Evolutionary conservation across 2,113 vertebrate genomes (phyloP).

Genomic region (Mus pahari): DNA sequence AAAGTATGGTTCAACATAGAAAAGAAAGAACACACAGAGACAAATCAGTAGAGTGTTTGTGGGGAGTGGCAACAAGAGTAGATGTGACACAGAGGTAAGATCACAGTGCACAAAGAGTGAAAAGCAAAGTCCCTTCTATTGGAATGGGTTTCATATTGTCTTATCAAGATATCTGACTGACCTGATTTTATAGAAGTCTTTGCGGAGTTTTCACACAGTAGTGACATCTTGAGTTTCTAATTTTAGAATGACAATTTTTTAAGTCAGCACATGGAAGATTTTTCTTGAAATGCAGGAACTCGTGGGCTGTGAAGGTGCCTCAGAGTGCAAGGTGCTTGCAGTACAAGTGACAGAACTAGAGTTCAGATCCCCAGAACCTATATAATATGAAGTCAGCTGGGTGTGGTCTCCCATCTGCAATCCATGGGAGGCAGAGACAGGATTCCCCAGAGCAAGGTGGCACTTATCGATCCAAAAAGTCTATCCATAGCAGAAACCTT

Average conservation of each 20-base stretch:
- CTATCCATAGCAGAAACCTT: background rate
- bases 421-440: background rate
- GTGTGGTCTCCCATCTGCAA: background rate
- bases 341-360: background rate
- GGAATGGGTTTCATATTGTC: background rate
- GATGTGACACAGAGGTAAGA: background rate
- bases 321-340: background rate
- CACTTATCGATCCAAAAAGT: background rate
- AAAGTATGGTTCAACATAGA: background rate
- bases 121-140: background rate
- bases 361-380: background rate
- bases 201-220: background rate
- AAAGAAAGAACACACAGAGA: background rate
- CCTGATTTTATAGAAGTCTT: background rate
- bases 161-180: background rate
- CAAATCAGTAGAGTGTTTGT: background rate
- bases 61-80: background rate
- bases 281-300: background rate
- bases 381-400: background rate
- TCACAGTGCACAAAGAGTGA: background rate
- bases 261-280: background rate
- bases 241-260: background rate
- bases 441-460: background rate
- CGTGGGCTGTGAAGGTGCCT: background rate
- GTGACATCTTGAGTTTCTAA: background rate